These are phyloP conservation scores for Drosophila gunungcola DNA, from an alignment of 1,140 invertebrate species.

Conservation along the genomic window DNA sequence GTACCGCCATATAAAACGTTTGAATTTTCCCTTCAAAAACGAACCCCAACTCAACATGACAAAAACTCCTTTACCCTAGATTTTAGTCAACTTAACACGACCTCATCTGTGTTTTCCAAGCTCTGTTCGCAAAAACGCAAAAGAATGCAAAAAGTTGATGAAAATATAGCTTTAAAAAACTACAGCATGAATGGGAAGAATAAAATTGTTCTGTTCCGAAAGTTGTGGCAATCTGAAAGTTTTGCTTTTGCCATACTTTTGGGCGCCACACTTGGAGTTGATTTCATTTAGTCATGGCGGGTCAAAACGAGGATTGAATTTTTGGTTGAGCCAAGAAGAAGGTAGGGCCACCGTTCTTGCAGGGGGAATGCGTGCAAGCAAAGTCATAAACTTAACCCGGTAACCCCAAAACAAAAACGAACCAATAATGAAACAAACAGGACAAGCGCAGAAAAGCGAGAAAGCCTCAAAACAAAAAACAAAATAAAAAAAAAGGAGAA, in stretches of 20 bases:
- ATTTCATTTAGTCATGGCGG: conserved; percentile 26
- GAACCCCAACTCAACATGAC: too few relatives aligned
- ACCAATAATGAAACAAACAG: conserved; percentile 26
- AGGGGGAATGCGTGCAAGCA: conserved; percentile 63
- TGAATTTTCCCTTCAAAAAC: too few relatives aligned
- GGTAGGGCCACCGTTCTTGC: conserved; percentile 21
- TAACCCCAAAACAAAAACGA: conserved; percentile 59
- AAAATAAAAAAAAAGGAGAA: conserved; percentile 7
- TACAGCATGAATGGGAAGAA: conserved; percentile 10
- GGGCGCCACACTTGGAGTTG: conserved; percentile 33
- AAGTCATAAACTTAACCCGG: conserved; percentile 76
- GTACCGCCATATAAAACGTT: too few relatives aligned
- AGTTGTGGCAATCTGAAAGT: conserved; percentile 33
- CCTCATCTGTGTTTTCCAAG: neutral
- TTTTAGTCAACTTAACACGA: conserved; percentile 8
- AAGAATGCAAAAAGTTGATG: conserved; percentile 1
- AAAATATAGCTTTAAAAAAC: neutral
- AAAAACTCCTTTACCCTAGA: neutral
- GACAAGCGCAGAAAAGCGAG: conserved; percentile 5
- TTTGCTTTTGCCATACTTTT: conserved; percentile 38
- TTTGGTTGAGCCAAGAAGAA: neutral
- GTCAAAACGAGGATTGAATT: neutral
- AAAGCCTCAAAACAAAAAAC: conserved; percentile 13
- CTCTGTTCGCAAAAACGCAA: neutral
- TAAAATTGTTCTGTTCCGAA: conserved; percentile 13